Percentiles rank a stretch among this genome's conserved stretches.
These are phyloP conservation scores for Catharus bicknelli DNA, from an alignment of 2,113 vertebrate genomes.

Conservation along the genomic window DNA sequence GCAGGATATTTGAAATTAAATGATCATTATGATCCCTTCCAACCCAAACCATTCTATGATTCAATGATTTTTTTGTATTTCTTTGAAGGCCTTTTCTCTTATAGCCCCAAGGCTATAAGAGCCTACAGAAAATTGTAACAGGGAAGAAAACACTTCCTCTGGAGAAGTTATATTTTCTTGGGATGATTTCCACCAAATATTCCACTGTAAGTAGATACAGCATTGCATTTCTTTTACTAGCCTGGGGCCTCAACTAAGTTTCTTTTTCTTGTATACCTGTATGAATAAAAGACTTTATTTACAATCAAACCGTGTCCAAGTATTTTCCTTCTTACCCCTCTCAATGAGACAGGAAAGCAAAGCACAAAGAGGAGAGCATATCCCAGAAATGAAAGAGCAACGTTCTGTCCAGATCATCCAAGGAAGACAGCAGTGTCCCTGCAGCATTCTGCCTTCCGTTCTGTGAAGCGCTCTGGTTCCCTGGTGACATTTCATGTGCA, in stretches of 20 bases:
- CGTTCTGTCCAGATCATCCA: neutral
- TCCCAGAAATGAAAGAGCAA: neutral
- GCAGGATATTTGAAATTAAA: neutral
- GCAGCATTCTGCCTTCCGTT: neutral
- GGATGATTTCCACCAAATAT: neutral
- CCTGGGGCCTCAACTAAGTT: neutral
- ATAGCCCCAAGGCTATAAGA: neutral
- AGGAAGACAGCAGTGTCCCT: neutral
- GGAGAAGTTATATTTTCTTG: neutral
- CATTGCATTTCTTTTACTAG: neutral
- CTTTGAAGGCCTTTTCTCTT: neutral
- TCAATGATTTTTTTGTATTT: neutral
- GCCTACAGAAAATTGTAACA: neutral
- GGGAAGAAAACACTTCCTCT: neutral
- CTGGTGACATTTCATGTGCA: neutral
- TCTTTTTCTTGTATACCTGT: neutral
- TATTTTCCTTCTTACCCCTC: neutral
- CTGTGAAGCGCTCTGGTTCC: neutral
- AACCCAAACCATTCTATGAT: neutral
- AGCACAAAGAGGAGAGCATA: neutral
- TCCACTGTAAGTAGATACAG: neutral
- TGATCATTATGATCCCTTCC: neutral
- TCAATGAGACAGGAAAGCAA: neutral
- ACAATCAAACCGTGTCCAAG: rapidly evolving
- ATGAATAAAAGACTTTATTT: neutral